Evolutionary conservation across 2,797 vertebrate species (phyloP).

Genomic region (Sylvia borin): DNA sequence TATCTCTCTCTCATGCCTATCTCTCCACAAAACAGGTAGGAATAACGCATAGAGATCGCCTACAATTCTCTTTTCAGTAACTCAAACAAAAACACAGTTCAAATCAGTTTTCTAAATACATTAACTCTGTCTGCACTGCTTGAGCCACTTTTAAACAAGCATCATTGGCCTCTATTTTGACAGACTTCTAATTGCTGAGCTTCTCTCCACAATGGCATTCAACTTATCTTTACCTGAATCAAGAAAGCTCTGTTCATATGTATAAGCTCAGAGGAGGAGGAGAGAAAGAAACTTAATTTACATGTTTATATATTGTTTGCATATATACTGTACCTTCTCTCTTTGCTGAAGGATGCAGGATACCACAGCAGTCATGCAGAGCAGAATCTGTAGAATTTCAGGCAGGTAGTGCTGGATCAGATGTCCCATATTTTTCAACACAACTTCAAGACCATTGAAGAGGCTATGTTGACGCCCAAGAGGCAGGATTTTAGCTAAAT

Average conservation of each 20-base stretch:
- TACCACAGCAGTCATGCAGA: constrained; percentile 87
- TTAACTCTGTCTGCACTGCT: not conserved
- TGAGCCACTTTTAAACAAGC: not conserved
- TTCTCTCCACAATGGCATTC: not conserved
- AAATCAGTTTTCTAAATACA: not conserved
- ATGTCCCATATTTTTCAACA: constrained; percentile 91
- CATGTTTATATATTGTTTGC: not conserved
- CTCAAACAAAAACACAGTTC: not conserved
- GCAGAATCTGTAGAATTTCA: constrained; percentile 91
- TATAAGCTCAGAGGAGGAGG: not conserved
- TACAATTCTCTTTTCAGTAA: not conserved
- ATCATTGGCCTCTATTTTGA: not conserved
- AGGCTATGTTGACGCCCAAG: constrained; percentile 94
- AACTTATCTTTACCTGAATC: not conserved
- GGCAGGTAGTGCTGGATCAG: constrained; percentile 86
- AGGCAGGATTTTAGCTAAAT: constrained; percentile 85
- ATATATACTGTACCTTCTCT: constrained; percentile 81
- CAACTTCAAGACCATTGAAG: constrained; percentile 87
- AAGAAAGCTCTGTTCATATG: not conserved
- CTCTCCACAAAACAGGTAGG: not conserved
- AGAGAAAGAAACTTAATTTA: not conserved
- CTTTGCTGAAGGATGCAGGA: constrained; percentile 84
- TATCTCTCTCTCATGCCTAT: not conserved
- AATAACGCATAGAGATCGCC: not conserved
- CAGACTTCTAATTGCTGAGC: not conserved